phyloP scores from a whole-genome alignment of 23 tunicate species.

The Clavelina lepadiformis region DNA sequence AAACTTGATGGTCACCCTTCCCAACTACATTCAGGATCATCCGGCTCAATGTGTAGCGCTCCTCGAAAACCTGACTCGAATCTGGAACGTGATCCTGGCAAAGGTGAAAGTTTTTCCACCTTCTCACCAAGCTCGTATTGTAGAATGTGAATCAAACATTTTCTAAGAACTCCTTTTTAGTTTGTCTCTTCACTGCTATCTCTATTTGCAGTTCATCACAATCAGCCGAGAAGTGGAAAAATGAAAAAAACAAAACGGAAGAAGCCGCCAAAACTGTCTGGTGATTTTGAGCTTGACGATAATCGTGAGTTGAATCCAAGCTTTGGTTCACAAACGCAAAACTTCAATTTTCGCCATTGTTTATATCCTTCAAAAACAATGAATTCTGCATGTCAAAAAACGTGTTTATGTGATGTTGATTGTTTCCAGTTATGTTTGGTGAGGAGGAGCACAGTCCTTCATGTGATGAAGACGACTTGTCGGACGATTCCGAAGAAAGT shows the following conservation, averaged over 20 bases:
- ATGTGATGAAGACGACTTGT: slow-evolving; percentile 32
- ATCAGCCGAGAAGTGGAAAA: slow-evolving; percentile 1
- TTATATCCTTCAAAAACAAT: not conserved
- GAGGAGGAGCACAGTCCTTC: slow-evolving; percentile 4
- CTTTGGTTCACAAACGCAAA: not conserved
- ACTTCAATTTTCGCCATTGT: not conserved
- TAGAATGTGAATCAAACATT: too few species aligned
- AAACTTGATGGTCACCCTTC: slow-evolving; percentile 26
- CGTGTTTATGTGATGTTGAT: not conserved
- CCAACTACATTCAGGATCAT: not conserved
- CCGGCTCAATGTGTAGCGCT: slow-evolving; percentile 2
- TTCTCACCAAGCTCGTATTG: too few species aligned
- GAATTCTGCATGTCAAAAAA: not conserved
- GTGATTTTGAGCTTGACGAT: slow-evolving; percentile 30
- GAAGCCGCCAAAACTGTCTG: slow-evolving; percentile 6
- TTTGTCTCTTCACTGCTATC: too few species aligned
- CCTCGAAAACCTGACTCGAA: slow-evolving; percentile 8
- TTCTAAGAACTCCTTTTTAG: too few species aligned
- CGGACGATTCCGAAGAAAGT: slow-evolving; percentile 33
- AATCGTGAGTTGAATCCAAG: slow-evolving; percentile 24
- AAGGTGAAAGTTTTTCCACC: too few species aligned
- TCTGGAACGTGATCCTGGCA: slow-evolving; percentile 6
- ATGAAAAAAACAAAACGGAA: slow-evolving; percentile 19
- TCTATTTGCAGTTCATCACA: not conserved
- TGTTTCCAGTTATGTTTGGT: slow-evolving; percentile 37